Percentiles rank a stretch among this genome's conserved stretches.
These are phyloP conservation scores for Brachyopa scutellaris DNA, from an alignment of 2,888 invertebrate genomes.

Conservation along the genomic window DNA sequence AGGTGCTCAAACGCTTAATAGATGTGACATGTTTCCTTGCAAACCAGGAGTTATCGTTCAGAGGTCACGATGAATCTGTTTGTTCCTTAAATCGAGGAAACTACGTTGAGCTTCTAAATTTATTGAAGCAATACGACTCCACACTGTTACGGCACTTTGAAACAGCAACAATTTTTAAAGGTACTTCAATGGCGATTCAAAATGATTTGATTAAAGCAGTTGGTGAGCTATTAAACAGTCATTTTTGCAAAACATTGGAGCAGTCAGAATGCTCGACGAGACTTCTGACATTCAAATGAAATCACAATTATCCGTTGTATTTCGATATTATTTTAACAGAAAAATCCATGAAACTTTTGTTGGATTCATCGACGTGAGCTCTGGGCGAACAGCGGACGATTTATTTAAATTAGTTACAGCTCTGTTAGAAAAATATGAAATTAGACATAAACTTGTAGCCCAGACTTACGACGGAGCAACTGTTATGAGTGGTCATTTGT, in stretches of 20 bases:
- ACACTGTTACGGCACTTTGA: background rate
- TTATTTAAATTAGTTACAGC: slow-evolving; percentile 13
- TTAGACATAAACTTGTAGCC: slow-evolving; percentile 18
- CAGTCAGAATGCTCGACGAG: slow-evolving; percentile 13
- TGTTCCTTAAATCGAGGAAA: background rate
- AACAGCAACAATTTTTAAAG: slow-evolving; percentile 8
- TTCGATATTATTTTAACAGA: background rate
- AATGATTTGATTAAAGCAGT: slow-evolving; percentile 14
- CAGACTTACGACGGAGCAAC: slow-evolving; percentile 27
- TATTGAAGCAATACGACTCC: background rate
- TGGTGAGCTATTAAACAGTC: background rate
- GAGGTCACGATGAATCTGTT: background rate
- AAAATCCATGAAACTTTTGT: slow-evolving; percentile 20
- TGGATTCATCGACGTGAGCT: slow-evolving; percentile 8
- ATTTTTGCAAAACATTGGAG: slow-evolving; percentile 9
- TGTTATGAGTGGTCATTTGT: slow-evolving; percentile 23
- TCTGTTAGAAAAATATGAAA: slow-evolving; percentile 16
- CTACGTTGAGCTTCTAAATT: background rate
- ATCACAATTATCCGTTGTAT: slow-evolving; percentile 9
- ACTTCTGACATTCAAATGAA: slow-evolving; percentile 20
- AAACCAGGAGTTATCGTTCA: slow-evolving; percentile 1
- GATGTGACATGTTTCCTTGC: slow-evolving; percentile 21
- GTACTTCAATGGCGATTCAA: slow-evolving; percentile 12
- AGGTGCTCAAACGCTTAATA: slow-evolving; percentile 24
- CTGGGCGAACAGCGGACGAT: slow-evolving; percentile 23